Base-by-base conservation (phyloP, 2,888 invertebrate genomes). In the Drosophila helvetica region DNA sequence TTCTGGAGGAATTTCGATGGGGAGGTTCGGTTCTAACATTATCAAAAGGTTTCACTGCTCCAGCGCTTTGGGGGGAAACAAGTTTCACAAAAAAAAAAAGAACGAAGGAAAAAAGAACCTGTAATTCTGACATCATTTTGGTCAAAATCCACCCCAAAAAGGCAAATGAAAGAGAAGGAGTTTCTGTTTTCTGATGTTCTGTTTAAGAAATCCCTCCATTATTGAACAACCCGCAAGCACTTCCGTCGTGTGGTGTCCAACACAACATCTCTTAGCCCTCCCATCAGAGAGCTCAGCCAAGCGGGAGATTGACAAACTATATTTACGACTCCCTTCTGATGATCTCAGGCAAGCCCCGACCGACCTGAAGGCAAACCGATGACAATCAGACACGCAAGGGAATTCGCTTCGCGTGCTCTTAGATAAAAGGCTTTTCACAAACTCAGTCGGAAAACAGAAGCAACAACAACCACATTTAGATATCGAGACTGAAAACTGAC, bases 381-480 rank as follows among this genome's bases (percentile, higher is more conserved):
- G 69, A 54, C 60, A 65, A 66, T 64, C 59, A 60, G 59, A 61
- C 81, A 81, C 87, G 80, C 80, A 80, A 69, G 80, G 86, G 65
- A 84, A 75, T 65, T 65, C 50, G 48, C 55, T 63, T 50, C 47
- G 33, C 52, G 50, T 62, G 56, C 38, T 25, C 46, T 19, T 38
- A 59, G 68, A 48, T 68, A 57, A 81, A 85, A 77, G 50, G 56
- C 56, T 50, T 67, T 67, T 67, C n/a, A 15, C 38, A 38, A 33
- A 68, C 55, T 2, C 52, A 2, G 38, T 15, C 38, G 47, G 58
- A 48, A 48, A 22, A 53, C 45, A 64, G 33, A 45, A 18, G 12
- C 18, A 53, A 48, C 47, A 15, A n/a, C 42, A 2, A 10, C 48
- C 46, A 33, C 50, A 51, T 62, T 62, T 54, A 68, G 69, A 54